Evolutionary conservation across 2,797 vertebrate species (phyloP), one percentile per base, ranked within the genome.

Genomic region (Zenarchopterus dispar): DNA sequence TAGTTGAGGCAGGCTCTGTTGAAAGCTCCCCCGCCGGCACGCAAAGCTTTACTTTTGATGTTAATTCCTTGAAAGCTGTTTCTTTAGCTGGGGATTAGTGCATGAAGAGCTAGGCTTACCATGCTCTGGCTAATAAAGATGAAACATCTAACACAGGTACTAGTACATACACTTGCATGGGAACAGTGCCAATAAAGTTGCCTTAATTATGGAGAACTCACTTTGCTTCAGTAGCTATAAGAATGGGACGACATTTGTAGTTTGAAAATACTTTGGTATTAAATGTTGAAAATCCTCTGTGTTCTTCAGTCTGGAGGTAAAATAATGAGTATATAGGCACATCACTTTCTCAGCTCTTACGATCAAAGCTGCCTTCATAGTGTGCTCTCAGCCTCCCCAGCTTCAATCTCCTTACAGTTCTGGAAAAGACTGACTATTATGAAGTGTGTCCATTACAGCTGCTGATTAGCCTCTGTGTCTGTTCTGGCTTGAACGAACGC

Each of bases 61-160:
- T 93, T 94, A 94, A 93, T 93, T 94, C 93, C 92, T 93, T 92
- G 91, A 94, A 94, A 94, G 93, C 93, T 93, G 92, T 93, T 93
- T 94, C 93, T 92, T 93, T 93, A 94, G 92, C 92, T 92, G 90
- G 89, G 93, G 93, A 94, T 94, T 94, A 94, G 87, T 82, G 91
- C 83, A 88, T 86, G 90, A 92, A 92, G 92, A 93, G 93, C 92
- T 72, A 69, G 88, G 92, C 91, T 94, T 93, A 93, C 89, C 90
- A 91, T 88, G 88, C 91, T 88, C 74, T 78, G 86, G 90, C 93
- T 94, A 93, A 94, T 94, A 93, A 93, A 93, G 93, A 94, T 93
- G 92, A 93, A 93, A 93, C 91, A 92, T 93, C 89, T 89, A 93
- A 93, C 91, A 90, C 90, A 94, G 93, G 93, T 94, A 91, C 88